A percentile compares a stretch with the other conserved stretches of the same genome.
phyloP scores from a whole-genome alignment of 2,888 invertebrate genomes.

The Pharmacophagus antenor region DNA sequence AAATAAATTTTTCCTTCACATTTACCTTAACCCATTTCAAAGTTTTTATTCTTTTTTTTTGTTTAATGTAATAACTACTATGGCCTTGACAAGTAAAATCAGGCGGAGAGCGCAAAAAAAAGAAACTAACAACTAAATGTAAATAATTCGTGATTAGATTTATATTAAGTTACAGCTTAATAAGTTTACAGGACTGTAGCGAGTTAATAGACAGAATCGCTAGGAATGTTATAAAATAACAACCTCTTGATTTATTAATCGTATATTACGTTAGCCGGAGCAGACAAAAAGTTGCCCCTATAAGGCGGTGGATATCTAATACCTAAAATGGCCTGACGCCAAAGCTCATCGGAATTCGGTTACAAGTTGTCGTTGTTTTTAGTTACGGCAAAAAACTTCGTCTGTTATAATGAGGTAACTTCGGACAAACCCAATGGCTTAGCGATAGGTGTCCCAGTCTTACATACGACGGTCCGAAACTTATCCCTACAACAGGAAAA shows the following conservation, averaged over 20 bases:
- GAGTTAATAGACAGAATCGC: neutral
- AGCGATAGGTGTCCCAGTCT: neutral
- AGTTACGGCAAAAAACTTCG: constrained; percentile 20
- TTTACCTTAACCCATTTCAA: too few species aligned
- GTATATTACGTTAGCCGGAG: constrained; percentile 6
- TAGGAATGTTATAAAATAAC: constrained; percentile 21
- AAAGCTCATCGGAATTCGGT: constrained; percentile 28
- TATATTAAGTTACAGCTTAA: neutral
- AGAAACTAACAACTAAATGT: too few species aligned
- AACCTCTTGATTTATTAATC: constrained; percentile 24
- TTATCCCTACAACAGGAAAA: neutral
- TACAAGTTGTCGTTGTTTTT: constrained; percentile 27
- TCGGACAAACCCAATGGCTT: constrained; percentile 7
- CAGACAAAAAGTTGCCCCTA: constrained; percentile 21
- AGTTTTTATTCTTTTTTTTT: too few species aligned
- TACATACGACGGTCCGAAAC: neutral
- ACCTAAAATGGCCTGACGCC: constrained; percentile 29
- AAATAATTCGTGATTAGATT: too few species aligned
- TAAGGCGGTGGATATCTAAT: constrained; percentile 28
- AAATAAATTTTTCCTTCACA: too few species aligned
- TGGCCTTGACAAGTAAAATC: too few species aligned
- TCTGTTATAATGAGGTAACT: constrained; percentile 24
- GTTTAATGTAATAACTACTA: too few species aligned
- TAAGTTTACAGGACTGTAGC: neutral
- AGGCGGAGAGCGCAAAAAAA: too few species aligned